A percentile compares a stretch with the other conserved stretches of the same genome.
Evolutionary conservation across 2,888 invertebrate genomes (phyloP).

Genomic region (Hypomecis punctinalis): DNA sequence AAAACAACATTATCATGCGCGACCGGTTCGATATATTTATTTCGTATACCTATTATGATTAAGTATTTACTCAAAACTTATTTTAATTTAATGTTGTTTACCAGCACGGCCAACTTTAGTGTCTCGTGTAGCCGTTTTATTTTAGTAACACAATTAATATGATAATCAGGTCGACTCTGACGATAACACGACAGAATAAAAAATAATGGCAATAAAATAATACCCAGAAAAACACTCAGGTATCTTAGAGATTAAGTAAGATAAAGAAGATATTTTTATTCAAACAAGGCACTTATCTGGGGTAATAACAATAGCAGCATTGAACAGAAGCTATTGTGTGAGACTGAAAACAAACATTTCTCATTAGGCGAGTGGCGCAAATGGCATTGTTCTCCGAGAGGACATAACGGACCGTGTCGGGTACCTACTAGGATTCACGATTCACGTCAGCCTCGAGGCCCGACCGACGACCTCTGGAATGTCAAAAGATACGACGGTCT

Average conservation of each 20-base stretch:
- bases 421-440: constrained; percentile 68
- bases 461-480: constrained; percentile 71
- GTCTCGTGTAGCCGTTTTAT: neutral
- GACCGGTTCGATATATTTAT: constrained; percentile 24
- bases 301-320: constrained; percentile 71
- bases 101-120: neutral
- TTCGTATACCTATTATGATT: too few relatives aligned
- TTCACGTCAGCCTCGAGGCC: constrained; percentile 60
- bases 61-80: too few relatives aligned
- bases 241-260: constrained; percentile 35
- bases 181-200: constrained; percentile 2
- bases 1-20: constrained; percentile 34
- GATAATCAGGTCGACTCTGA: constrained; percentile 10
- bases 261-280: constrained; percentile 57
- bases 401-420: constrained; percentile 81
- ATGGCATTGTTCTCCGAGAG: constrained; percentile 78
- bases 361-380: constrained; percentile 80
- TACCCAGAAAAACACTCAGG: constrained; percentile 16
- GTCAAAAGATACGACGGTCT: constrained; percentile 37
- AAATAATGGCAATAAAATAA: constrained; percentile 6
- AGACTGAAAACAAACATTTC: constrained; percentile 81
- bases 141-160: constrained; percentile 2
- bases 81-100: too few relatives aligned
- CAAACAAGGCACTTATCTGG: constrained; percentile 58
- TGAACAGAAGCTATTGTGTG: constrained; percentile 75